phyloP scores from a whole-genome alignment of 2,888 invertebrate genomes.

The Aethes cnicana region DNA sequence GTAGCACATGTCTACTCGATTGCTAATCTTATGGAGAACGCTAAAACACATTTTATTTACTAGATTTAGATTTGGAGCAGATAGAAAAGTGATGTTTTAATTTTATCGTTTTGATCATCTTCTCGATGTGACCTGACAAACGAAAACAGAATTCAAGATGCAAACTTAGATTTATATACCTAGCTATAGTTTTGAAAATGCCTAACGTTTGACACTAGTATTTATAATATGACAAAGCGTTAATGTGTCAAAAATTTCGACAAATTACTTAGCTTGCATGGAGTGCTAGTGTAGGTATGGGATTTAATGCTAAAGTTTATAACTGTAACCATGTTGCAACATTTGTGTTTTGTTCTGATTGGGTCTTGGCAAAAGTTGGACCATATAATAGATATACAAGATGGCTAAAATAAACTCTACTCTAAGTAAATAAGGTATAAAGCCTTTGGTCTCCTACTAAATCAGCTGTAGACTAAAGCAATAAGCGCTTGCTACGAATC shows the following conservation, averaged over 20 bases:
- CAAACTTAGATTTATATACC: too few species aligned
- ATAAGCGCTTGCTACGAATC: constrained; percentile 61
- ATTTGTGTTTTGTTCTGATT: constrained; percentile 9
- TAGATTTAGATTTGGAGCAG: too few species aligned
- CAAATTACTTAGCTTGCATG: constrained; percentile 13
- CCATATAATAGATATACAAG: not conserved
- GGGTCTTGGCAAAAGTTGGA: not conserved
- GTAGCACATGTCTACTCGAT: constrained; percentile 79
- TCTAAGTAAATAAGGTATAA: constrained; percentile 11
- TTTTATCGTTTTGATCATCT: too few species aligned
- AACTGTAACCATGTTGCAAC: not conserved
- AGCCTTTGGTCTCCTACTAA: constrained; percentile 44
- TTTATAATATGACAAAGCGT: not conserved
- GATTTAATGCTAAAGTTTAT: not conserved
- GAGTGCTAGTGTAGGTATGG: constrained; percentile 7
- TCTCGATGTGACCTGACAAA: too few species aligned
- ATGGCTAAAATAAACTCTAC: not conserved
- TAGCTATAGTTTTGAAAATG: too few species aligned
- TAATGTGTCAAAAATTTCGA: constrained; percentile 6
- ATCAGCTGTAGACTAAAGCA: constrained; percentile 43
- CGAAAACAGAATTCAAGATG: too few species aligned
- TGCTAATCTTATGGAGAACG: constrained; percentile 41
- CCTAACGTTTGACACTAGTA: too few species aligned
- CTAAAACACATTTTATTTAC: constrained; percentile 6
- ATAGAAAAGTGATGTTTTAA: too few species aligned